Percentiles rank a stretch among this genome's conserved stretches.
Evolutionary conservation across 2,797 vertebrate genomes (phyloP).

Genomic region (Moxostoma hubbsi): DNA sequence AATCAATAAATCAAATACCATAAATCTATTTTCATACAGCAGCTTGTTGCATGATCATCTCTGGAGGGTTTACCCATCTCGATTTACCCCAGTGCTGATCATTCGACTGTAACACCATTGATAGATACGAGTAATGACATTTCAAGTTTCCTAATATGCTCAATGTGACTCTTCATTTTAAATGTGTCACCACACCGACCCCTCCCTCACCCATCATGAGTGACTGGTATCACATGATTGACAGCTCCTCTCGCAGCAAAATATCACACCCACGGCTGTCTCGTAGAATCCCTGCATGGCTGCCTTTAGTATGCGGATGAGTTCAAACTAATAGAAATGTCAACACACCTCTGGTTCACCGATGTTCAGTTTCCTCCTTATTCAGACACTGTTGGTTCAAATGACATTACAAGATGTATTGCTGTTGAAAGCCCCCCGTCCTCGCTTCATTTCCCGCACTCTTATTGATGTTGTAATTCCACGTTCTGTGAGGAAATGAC

Average conservation of each 20-base stretch:
- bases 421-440: conserved; percentile 40
- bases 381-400: conserved; percentile 47
- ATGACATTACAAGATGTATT: conserved; percentile 59
- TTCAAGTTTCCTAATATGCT: conserved; percentile 41
- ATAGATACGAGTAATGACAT: conserved; percentile 36
- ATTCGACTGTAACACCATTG: background rate
- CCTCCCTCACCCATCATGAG: conserved; percentile 8
- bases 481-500: conserved; percentile 31
- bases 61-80: background rate
- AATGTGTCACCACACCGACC: conserved; percentile 12
- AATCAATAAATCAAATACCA: background rate
- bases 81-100: conserved; percentile 16
- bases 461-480: conserved; percentile 48
- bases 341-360: conserved; percentile 44
- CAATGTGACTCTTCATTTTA: conserved; percentile 35
- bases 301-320: conserved; percentile 44
- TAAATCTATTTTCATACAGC: background rate
- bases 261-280: conserved; percentile 31
- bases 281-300: conserved; percentile 20
- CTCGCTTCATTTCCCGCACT: conserved; percentile 51
- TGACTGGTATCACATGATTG: conserved; percentile 19
- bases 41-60: background rate
- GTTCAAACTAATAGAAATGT: conserved; percentile 54
- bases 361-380: conserved; percentile 32
- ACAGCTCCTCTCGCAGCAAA: conserved; percentile 38